Conservation (phyloP, 1,140 invertebrate genomes). For the Xylocopa sonorina region DNA sequence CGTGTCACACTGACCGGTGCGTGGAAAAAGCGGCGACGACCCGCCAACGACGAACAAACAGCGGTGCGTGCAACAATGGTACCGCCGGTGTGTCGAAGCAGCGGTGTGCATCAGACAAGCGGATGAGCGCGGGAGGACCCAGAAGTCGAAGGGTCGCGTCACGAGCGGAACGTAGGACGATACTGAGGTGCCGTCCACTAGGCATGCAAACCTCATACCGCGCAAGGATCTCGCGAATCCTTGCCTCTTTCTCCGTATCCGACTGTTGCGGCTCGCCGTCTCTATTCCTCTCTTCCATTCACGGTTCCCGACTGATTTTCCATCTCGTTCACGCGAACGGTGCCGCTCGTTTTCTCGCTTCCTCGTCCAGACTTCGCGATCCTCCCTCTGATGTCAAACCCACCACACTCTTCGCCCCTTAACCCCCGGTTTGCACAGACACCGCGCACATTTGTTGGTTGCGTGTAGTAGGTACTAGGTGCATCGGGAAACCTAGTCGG, state of each 20-base stretch:
- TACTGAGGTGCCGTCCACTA: conserved; percentile 58
- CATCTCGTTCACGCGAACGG: neutral
- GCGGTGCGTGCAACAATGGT: neutral
- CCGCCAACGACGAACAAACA: neutral
- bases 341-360: conserved; percentile 17
- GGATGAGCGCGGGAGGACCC: conserved; percentile 5
- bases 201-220: conserved; percentile 62
- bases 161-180: conserved; percentile 58
- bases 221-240: conserved; percentile 46
- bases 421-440: conserved; percentile 7
- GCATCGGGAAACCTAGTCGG: conserved; percentile 8
- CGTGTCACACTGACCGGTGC: conserved; percentile 19
- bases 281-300: conserved; percentile 37
- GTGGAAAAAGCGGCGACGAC: neutral
- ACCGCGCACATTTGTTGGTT: no score
- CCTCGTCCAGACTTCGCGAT: conserved; percentile 11
- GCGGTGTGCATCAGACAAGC: conserved; percentile 10
- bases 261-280: conserved; percentile 23
- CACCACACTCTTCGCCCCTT: conserved; percentile 2
- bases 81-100: neutral
- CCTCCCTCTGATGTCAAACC: conserved; percentile 42
- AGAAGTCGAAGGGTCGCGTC: conserved; percentile 51
- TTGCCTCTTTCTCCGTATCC: conserved; percentile 31
- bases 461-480: conserved; percentile 1
- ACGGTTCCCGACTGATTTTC: conserved; percentile 10